Evolutionary conservation across 2,888 invertebrate genomes (phyloP).

Genomic region (Deilephila porcellus): DNA sequence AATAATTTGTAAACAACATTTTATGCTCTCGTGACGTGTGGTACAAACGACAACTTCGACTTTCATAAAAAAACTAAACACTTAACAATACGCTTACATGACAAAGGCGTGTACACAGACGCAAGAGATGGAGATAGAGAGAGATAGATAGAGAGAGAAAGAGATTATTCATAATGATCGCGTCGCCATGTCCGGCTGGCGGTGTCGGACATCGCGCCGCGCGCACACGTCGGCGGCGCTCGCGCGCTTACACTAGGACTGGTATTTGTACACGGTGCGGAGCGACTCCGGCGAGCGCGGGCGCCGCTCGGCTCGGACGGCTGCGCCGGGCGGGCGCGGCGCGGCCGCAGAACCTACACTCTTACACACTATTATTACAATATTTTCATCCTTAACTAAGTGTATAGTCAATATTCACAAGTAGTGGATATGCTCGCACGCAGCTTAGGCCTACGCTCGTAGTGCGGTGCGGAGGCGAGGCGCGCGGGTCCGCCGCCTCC

Average conservation of each 20-base stretch:
- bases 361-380: not conserved
- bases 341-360: not conserved
- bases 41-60: slow-evolving; percentile 81
- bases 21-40: slow-evolving; percentile 72
- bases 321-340: slow-evolving; percentile 13
- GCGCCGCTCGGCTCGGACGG: slow-evolving; percentile 3
- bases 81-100: slow-evolving; percentile 62
- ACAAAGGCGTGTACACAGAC: slow-evolving; percentile 43
- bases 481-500: slow-evolving; percentile 22
- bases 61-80: slow-evolving; percentile 80
- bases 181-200: not conserved
- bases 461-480: slow-evolving; percentile 10
- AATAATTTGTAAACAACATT: slow-evolving; percentile 82
- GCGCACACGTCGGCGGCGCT: slow-evolving; percentile 13
- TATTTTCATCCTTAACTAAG: not conserved
- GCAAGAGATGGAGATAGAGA: slow-evolving; percentile 30
- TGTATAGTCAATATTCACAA: slow-evolving; percentile 12
- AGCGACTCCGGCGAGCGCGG: not conserved
- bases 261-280: not conserved
- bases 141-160: not conserved
- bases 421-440: slow-evolving; percentile 20
- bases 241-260: too few relatives aligned
- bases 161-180: slow-evolving; percentile 5
- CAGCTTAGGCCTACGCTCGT: slow-evolving; percentile 14
- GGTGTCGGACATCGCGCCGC: slow-evolving; percentile 30